Percentiles rank a stretch among this genome's conserved stretches.
These are phyloP conservation scores for Drosophila anceps DNA, from an alignment of 2,888 invertebrate species.

Conservation along the genomic window DNA sequence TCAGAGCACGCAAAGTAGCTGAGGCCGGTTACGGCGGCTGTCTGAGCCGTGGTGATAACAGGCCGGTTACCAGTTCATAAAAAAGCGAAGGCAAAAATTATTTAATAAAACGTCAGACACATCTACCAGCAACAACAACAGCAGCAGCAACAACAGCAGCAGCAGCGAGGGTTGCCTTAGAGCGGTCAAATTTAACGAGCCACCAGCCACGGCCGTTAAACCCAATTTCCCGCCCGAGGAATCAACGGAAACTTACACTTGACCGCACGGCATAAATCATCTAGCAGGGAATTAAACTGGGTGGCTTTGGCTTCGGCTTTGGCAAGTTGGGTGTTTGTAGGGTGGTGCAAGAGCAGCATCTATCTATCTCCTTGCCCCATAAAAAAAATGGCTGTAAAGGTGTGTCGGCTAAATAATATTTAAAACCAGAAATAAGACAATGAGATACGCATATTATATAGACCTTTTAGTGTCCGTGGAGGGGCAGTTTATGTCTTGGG, in stretches of 20 bases:
- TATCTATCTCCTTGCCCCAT: slow-evolving; percentile 60
- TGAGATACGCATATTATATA: slow-evolving; percentile 45
- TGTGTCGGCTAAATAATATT: slow-evolving; percentile 68
- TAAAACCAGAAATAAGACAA: slow-evolving; percentile 77
- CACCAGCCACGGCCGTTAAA: slow-evolving; percentile 69
- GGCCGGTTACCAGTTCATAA: slow-evolving; percentile 67
- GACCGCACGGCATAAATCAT: slow-evolving; percentile 78
- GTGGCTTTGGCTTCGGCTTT: slow-evolving; percentile 18
- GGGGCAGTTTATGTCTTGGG: not conserved
- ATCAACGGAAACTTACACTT: slow-evolving; percentile 75
- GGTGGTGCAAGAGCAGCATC: slow-evolving; percentile 39
- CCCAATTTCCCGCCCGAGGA: slow-evolving; percentile 73
- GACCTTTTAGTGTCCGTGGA: slow-evolving; percentile 11
- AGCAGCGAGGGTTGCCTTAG: slow-evolving; percentile 39
- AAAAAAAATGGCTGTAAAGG: slow-evolving; percentile 67
- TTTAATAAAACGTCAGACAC: slow-evolving; percentile 71
- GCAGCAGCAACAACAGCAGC: not conserved
- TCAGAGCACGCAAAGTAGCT: slow-evolving; percentile 70
- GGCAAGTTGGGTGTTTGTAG: not conserved
- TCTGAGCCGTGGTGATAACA: slow-evolving; percentile 52
- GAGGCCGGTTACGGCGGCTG: slow-evolving; percentile 20
- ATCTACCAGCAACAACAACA: slow-evolving; percentile 7
- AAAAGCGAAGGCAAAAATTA: slow-evolving; percentile 60
- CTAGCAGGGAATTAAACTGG: slow-evolving; percentile 34
- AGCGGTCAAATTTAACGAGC: slow-evolving; percentile 75